These are phyloP conservation scores for Telenomus remus DNA, from an alignment of 1,140 invertebrate genomes.

Conservation along the genomic window DNA sequence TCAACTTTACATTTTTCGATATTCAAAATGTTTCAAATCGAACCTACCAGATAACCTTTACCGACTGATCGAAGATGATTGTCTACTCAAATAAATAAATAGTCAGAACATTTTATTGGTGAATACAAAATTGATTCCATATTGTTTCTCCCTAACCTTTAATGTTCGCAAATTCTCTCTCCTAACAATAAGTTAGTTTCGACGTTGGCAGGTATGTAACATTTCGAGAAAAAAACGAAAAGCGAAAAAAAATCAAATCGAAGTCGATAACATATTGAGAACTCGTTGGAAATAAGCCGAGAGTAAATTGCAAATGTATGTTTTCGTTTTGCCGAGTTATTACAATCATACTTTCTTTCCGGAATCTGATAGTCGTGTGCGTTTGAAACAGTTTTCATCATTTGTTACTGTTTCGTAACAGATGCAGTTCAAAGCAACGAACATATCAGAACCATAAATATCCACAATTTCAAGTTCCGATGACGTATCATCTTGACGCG, in stretches of 20 bases:
- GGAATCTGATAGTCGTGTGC: conserved; percentile 61
- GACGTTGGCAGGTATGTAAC: no score
- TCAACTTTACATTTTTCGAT: no score
- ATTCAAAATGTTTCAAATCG: neutral
- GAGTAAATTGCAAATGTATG: neutral
- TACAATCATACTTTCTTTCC: conserved; percentile 71
- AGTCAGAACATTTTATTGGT: neutral
- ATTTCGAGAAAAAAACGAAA: neutral
- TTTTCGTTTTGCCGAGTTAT: conserved; percentile 45
- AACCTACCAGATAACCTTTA: conserved; percentile 25
- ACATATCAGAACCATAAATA: conserved; percentile 23
- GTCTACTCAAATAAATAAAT: conserved; percentile 23
- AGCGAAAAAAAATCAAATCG: neutral
- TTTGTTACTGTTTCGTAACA: conserved; percentile 56
- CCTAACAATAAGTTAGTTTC: no score
- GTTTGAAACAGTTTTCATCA: conserved; percentile 43
- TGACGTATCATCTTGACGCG: conserved; percentile 18
- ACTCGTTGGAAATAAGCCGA: no score
- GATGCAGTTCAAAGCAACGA: conserved; percentile 55
- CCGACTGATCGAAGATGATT: conserved; percentile 18
- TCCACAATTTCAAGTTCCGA: conserved; percentile 42
- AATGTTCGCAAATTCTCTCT: neutral
- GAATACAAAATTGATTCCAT: conserved; percentile 2
- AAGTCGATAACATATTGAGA: conserved; percentile 9
- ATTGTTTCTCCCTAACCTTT: conserved; percentile 28